Evolutionary conservation across 2,797 vertebrate genomes (phyloP).

Genomic region (Artibeus jamaicensis): DNA sequence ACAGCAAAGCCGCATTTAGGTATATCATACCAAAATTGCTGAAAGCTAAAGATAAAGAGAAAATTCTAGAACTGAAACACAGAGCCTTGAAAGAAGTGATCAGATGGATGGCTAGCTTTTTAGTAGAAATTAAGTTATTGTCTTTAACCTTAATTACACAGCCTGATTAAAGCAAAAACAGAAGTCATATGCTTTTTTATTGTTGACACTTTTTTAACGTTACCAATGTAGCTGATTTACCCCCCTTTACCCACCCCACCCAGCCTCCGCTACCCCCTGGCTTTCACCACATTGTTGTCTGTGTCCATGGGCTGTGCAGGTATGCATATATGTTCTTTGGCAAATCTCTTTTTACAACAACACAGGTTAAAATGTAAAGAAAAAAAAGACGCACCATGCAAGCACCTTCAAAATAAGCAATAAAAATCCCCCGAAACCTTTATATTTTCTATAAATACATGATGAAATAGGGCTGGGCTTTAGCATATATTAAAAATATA

Average conservation of each 20-base stretch:
- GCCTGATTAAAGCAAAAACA: not conserved
- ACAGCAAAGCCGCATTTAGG: not conserved
- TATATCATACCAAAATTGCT: not conserved
- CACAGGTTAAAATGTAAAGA: not conserved
- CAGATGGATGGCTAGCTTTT: not conserved
- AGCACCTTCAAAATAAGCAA: not conserved
- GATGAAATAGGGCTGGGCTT: not conserved
- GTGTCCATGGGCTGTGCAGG: too few species aligned
- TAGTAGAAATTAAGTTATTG: not conserved
- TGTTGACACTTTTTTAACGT: too few species aligned
- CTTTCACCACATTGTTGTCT: too few species aligned
- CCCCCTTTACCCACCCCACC: too few species aligned
- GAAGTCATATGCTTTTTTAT: not conserved
- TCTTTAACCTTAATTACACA: not conserved
- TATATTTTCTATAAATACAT: not conserved
- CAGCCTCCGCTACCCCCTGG: too few species aligned
- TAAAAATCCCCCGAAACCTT: not conserved
- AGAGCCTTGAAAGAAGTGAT: not conserved
- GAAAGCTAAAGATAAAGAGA: not conserved
- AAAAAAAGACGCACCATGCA: not conserved
- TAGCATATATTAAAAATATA: not conserved
- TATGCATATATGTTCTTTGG: too few species aligned
- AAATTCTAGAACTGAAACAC: not conserved
- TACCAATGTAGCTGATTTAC: too few species aligned
- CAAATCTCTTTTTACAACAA: not conserved